Conservation (phyloP, 2,113 vertebrate genomes). For the Neolamprologus variostigma region DNA sequence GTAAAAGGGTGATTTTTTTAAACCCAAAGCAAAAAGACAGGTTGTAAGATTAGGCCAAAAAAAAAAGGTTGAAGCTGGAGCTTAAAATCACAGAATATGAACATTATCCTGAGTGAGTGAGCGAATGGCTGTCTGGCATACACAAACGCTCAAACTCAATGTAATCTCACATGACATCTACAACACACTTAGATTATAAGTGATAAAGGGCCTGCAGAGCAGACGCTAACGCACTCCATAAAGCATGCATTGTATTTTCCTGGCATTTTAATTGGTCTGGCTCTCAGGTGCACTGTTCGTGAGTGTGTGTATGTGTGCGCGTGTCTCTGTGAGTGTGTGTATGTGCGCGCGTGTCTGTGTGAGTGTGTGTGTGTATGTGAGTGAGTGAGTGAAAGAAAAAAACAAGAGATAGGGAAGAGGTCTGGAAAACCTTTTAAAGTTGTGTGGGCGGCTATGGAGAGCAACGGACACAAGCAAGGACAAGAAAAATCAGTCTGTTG, state of each 20-base stretch:
- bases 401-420: constrained; percentile 18
- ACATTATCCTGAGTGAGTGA: not conserved
- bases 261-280: constrained; percentile 27
- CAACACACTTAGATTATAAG: not conserved
- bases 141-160: not conserved
- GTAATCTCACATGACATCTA: not conserved
- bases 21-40: not conserved
- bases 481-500: constrained; percentile 25
- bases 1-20: not conserved
- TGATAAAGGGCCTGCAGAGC: not conserved
- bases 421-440: constrained; percentile 56
- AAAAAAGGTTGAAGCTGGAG: not conserved
- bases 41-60: not conserved
- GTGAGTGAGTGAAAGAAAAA: not conserved
- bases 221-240: constrained; percentile 6
- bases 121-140: not conserved
- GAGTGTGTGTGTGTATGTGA: not conserved
- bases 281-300: constrained; percentile 23
- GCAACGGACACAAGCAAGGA: not conserved
- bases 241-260: constrained; percentile 28
- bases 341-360: not conserved
- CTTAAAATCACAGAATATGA: not conserved
- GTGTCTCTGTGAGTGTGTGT: not conserved
- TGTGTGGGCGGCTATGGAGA: constrained; percentile 21
- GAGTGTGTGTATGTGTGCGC: not conserved